Percentiles rank a stretch among this genome's conserved stretches.
phyloP scores from a whole-genome alignment of 1,140 invertebrate species.

The Anoplolepis gracilipes region DNA sequence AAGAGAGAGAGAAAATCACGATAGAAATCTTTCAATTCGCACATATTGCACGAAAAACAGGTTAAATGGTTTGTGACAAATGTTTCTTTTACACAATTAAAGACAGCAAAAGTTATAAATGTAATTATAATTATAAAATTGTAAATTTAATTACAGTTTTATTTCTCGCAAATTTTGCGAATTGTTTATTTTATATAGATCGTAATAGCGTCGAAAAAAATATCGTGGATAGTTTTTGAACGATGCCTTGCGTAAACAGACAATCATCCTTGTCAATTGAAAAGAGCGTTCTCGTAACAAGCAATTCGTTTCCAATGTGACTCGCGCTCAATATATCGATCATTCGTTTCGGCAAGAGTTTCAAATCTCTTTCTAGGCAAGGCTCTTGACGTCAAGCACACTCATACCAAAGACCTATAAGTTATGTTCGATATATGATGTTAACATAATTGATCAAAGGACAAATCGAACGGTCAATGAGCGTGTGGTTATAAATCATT shows the following conservation, averaged over 20 bases:
- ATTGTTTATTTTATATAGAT: neutral
- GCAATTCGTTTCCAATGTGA: slow-evolving; percentile 55
- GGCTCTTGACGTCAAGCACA: slow-evolving; percentile 57
- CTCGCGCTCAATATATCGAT: slow-evolving; percentile 66
- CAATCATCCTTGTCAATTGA: slow-evolving; percentile 26
- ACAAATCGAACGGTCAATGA: slow-evolving; percentile 36
- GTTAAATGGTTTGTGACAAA: neutral
- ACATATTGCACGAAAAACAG: neutral
- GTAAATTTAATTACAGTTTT: neutral
- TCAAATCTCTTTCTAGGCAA: slow-evolving; percentile 37
- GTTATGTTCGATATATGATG: slow-evolving; percentile 39
- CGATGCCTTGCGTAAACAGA: neutral
- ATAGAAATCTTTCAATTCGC: neutral
- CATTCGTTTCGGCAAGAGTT: slow-evolving; percentile 24
- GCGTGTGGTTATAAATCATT: slow-evolving; percentile 52
- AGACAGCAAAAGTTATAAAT: neutral
- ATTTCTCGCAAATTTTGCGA: neutral
- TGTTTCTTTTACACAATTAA: neutral
- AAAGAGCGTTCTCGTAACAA: slow-evolving; percentile 44
- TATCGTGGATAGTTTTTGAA: neutral
- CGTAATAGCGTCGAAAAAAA: neutral
- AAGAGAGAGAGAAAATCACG: neutral
- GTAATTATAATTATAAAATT: no score
- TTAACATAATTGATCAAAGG: slow-evolving; percentile 11
- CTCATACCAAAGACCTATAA: slow-evolving; percentile 50